A percentile compares a stretch with the other conserved stretches of the same genome.
Conservation (phyloP, 2,797 vertebrate species). For the Cyclopterus lumpus region DNA sequence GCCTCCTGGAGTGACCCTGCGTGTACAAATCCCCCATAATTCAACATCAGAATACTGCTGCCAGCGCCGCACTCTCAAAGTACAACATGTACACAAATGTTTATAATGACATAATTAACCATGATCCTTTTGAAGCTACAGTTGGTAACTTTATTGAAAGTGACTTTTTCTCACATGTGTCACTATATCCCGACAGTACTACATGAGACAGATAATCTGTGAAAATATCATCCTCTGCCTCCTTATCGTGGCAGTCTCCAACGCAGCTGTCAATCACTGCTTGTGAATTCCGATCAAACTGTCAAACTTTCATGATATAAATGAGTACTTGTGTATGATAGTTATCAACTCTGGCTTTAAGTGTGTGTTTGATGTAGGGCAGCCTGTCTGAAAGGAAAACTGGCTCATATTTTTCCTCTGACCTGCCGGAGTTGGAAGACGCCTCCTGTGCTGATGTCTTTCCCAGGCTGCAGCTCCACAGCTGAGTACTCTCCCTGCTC, state of each 20-base stretch:
- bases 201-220: background rate
- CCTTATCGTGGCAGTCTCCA: background rate
- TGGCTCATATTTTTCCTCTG: conserved; percentile 8
- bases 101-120: conserved; percentile 13
- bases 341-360: background rate
- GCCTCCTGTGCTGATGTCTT: conserved; percentile 95
- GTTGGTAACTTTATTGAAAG: background rate
- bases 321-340: background rate
- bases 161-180: background rate
- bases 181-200: background rate
- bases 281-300: background rate
- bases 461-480: conserved; percentile 93
- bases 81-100: background rate
- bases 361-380: conserved; percentile 7
- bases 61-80: background rate
- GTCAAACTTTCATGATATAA: background rate
- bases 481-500: conserved; percentile 94
- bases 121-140: background rate
- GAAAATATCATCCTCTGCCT: background rate
- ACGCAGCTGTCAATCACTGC: background rate
- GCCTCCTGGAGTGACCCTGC: conserved; percentile 95
- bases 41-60: conserved; percentile 17
- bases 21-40: conserved; percentile 31
- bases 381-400: conserved; percentile 17
- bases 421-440: conserved; percentile 98